Percentiles rank a stretch among this genome's conserved stretches.
Conservation (phyloP, 1,140 invertebrate genomes). For the Zaprionus kolodkinae region DNA sequence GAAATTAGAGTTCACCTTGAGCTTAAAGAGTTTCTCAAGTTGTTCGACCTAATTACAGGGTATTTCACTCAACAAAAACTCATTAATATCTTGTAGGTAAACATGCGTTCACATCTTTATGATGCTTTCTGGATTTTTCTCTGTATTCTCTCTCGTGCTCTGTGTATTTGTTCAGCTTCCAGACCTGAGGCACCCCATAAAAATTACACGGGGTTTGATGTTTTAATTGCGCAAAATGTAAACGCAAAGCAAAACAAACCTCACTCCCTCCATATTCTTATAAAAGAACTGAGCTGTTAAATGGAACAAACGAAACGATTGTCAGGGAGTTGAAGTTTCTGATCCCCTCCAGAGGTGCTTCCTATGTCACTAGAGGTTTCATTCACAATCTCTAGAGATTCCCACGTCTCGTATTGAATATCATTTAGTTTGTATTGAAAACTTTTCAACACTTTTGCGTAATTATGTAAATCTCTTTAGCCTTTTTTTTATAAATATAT, state of each 20-base stretch:
- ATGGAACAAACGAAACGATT: conserved; percentile 7
- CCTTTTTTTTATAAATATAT: conserved; percentile 39
- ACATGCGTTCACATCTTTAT: conserved; percentile 3
- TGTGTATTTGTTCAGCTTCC: conserved; percentile 21
- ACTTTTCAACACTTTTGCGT: conserved; percentile 61
- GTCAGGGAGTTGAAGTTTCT: conserved; percentile 15
- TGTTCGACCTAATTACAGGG: background rate
- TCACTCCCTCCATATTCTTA: background rate
- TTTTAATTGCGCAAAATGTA: conserved; percentile 52
- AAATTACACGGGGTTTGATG: conserved; percentile 59
- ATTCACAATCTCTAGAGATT: conserved; percentile 36
- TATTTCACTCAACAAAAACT: background rate
- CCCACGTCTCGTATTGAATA: conserved; percentile 61
- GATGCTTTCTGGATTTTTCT: background rate
- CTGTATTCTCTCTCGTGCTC: background rate
- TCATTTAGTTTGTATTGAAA: conserved; percentile 62
- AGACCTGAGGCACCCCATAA: conserved; percentile 42
- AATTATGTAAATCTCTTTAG: conserved; percentile 66
- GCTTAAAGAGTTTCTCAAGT: background rate
- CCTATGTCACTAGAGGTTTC: conserved; percentile 45
- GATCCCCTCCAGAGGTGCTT: background rate
- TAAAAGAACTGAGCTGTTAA: conserved; percentile 17
- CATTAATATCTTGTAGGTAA: background rate
- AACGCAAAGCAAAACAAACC: conserved; percentile 33
- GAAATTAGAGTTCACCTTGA: background rate